Evolutionary conservation across 1,140 invertebrate genomes (phyloP).

Genomic region (Drosophila yakuba): DNA sequence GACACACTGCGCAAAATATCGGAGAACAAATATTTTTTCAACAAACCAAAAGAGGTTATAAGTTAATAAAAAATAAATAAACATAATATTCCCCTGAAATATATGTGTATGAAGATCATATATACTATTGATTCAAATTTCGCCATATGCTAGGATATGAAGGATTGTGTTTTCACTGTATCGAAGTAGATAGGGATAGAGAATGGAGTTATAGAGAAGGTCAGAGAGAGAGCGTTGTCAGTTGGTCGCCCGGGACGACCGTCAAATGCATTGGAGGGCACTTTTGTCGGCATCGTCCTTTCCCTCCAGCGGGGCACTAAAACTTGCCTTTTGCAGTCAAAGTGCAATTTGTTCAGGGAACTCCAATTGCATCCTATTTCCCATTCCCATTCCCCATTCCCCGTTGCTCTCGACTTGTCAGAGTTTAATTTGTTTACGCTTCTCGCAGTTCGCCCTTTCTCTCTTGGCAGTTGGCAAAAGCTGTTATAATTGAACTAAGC

Average conservation of each 20-base stretch:
- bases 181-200: constrained; percentile 8
- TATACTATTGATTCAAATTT: too few species aligned
- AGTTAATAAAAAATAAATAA: too few species aligned
- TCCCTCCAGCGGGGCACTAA: constrained; percentile 50
- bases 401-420: constrained; percentile 40
- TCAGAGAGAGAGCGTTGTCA: constrained; percentile 16
- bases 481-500: constrained; percentile 53
- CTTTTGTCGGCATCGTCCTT: constrained; percentile 29
- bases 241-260: constrained; percentile 73
- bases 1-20: neutral
- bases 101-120: too few species aligned
- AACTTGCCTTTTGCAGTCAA: constrained; percentile 76
- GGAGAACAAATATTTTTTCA: too few species aligned
- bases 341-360: constrained; percentile 74
- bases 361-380: constrained; percentile 44
- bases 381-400: constrained; percentile 3
- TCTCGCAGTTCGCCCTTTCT: constrained; percentile 52
- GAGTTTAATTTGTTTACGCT: constrained; percentile 75
- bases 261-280: constrained; percentile 67
- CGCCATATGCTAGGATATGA: neutral
- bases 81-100: too few species aligned
- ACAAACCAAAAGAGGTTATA: too few species aligned
- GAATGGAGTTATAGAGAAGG: neutral
- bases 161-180: neutral
- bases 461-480: constrained; percentile 50